Evolutionary conservation across 2,797 vertebrate genomes (phyloP).

Genomic region (Thalassophryne amazonica): DNA sequence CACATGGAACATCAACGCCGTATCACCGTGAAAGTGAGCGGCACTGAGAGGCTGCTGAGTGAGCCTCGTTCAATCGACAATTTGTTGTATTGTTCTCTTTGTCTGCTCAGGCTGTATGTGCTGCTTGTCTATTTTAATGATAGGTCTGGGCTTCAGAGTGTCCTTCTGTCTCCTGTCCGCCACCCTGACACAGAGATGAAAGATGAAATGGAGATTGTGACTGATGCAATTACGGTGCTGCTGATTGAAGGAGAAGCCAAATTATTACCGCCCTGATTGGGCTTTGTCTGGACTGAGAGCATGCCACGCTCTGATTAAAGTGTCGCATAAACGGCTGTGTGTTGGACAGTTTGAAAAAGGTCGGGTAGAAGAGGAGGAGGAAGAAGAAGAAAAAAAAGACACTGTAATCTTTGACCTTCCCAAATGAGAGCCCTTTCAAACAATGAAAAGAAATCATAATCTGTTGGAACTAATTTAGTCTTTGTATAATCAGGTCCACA

Average conservation of each 20-base stretch:
- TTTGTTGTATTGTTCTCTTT: conserved; percentile 55
- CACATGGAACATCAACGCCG: too few species aligned
- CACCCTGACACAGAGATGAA: conserved; percentile 69
- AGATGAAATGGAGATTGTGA: conserved; percentile 82
- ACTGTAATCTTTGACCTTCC: conserved; percentile 66
- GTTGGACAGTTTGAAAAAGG: conserved; percentile 16
- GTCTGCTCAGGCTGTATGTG: conserved; percentile 42
- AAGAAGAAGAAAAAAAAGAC: conserved; percentile 19
- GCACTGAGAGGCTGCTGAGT: conserved; percentile 24
- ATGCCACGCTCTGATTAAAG: conserved; percentile 79
- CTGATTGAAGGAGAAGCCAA: conserved; percentile 85
- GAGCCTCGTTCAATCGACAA: conserved; percentile 57
- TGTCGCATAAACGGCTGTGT: conserved; percentile 60
- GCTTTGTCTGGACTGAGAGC: conserved; percentile 78
- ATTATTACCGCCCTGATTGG: conserved; percentile 80
- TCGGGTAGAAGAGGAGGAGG: conserved; percentile 9
- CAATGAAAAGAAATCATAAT: conserved; percentile 27
- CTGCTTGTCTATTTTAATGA: conserved; percentile 66
- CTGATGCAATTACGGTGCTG: conserved; percentile 79
- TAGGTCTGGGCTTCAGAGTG: conserved; percentile 52
- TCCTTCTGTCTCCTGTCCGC: conserved; percentile 66
- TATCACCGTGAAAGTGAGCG: conserved; percentile 21
- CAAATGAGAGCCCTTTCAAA: conserved; percentile 30
- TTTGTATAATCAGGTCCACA: neutral
- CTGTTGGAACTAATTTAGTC: conserved; percentile 26